Evolutionary conservation across 2,797 vertebrate genomes (phyloP).

Genomic region (Morelia viridis): DNA sequence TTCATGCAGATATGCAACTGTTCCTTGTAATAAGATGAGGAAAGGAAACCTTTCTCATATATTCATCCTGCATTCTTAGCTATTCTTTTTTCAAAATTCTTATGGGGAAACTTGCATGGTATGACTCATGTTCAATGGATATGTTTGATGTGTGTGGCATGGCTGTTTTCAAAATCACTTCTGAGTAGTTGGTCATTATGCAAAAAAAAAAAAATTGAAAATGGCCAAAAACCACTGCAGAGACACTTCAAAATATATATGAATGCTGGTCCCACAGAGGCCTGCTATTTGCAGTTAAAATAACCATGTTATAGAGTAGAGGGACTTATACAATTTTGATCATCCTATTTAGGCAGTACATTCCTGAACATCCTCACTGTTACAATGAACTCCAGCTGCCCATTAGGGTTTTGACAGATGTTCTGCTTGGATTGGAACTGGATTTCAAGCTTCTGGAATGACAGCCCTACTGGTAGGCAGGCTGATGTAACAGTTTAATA

Average conservation of each 20-base stretch:
- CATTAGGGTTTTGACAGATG: background rate
- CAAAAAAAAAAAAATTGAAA: background rate
- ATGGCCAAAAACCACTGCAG: background rate
- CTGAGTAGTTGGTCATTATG: background rate
- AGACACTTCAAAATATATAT: background rate
- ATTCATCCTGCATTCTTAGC: background rate
- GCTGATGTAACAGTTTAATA: background rate
- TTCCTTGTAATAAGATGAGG: background rate
- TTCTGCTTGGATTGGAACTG: background rate
- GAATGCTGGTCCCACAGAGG: background rate
- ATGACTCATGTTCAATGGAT: background rate
- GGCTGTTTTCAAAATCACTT: background rate
- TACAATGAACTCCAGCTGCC: background rate
- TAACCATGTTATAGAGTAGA: background rate
- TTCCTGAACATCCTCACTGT: background rate
- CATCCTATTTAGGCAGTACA: background rate
- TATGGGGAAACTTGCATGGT: background rate
- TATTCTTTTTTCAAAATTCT: slow-evolving; percentile 7
- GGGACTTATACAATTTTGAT: background rate
- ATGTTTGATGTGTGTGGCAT: background rate
- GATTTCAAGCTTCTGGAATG: background rate
- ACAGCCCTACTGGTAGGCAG: background rate
- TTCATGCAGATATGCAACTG: slow-evolving; percentile 9
- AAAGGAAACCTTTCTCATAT: background rate
- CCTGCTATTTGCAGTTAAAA: background rate